These are phyloP conservation scores for Mesoclemmys tuberculata DNA, from an alignment of 2,113 vertebrate genomes.

Conservation along the genomic window DNA sequence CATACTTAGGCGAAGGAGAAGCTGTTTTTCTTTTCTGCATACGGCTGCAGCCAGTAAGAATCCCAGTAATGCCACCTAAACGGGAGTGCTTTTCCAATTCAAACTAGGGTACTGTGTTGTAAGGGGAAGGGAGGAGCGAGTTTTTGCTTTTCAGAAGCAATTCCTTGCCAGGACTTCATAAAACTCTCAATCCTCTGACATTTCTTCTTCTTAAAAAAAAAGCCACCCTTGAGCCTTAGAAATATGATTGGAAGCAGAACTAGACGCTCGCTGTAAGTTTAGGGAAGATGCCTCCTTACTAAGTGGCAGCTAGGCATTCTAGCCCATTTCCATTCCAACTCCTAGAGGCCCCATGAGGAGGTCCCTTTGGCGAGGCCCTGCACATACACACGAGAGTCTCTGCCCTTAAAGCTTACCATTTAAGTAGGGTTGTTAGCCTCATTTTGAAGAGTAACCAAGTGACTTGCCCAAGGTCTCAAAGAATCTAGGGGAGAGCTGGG, in stretches of 20 bases:
- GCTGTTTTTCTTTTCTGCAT: not conserved
- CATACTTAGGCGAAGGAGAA: not conserved
- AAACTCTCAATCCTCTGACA: not conserved
- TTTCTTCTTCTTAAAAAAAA: not conserved
- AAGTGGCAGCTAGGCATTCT: fast-evolving
- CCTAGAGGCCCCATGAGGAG: not conserved
- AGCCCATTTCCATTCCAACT: not conserved
- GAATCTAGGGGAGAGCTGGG: not conserved
- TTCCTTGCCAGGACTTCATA: not conserved
- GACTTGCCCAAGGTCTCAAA: not conserved
- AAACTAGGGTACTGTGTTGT: not conserved
- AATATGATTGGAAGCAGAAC: not conserved
- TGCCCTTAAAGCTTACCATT: not conserved
- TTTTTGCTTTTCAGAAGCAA: not conserved
- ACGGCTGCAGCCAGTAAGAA: not conserved
- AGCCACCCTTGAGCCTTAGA: too few species aligned
- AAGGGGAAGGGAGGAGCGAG: fast-evolving
- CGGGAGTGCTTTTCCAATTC: fast-evolving
- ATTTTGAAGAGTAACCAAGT: not conserved
- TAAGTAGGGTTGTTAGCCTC: too few species aligned
- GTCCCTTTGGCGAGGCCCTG: not conserved
- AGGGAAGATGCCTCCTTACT: too few species aligned
- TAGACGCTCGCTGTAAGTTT: not conserved
- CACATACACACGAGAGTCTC: not conserved
- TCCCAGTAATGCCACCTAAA: fast-evolving